Base-by-base conservation (phyloP, 1,140 invertebrate species). In the Pygmarrhopalites habei region DNA sequence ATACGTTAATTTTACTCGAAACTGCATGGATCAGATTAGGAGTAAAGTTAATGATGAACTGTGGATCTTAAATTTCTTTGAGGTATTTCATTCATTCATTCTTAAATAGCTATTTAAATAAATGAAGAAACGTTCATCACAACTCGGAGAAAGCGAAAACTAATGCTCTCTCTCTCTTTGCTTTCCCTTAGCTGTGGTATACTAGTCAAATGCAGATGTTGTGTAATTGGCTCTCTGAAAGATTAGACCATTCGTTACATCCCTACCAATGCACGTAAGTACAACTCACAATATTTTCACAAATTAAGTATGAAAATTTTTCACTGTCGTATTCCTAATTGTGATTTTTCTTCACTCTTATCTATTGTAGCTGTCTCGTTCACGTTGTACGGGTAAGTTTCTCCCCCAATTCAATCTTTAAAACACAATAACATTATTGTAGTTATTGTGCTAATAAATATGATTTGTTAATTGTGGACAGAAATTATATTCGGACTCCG, bases 401-500 rank as follows among this genome's bases (percentile, higher is more conserved):
- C 44, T 58, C 39, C 23, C 47, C 56, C 15, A 17, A 30, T 25
- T 47, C n/a, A 19, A 25, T 7, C 19, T 47, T 47, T 25, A 35
- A 35, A 35, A n/a, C n/a, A n/a, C n/a, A n/a, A n/a, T n/a, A n/a
- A n/a, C n/a, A n/a, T n/a, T n/a, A n/a, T n/a, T n/a, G n/a, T n/a
- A n/a, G n/a, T n/a, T n/a, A n/a, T n/a, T n/a, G n/a, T n/a, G n/a
- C n/a, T n/a, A n/a, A n/a, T n/a, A n/a, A n/a, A n/a, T n/a, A n/a
- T n/a, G n/a, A n/a, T n/a, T n/a, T n/a, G n/a, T n/a, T n/a, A n/a
- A n/a, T n/a, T n/a, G n/a, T n/a, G n/a, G 82, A 49, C 76, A 98
- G 90, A 99, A 99, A 89, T 86, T 98, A 73, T 98, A 96, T 79
- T 92, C 92, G 23, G 95, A 98, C 77, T 99, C 98, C 79, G 95